Evolutionary conservation across 2,113 vertebrate species (phyloP).

Genomic region (human (Homo sapiens)): DNA sequence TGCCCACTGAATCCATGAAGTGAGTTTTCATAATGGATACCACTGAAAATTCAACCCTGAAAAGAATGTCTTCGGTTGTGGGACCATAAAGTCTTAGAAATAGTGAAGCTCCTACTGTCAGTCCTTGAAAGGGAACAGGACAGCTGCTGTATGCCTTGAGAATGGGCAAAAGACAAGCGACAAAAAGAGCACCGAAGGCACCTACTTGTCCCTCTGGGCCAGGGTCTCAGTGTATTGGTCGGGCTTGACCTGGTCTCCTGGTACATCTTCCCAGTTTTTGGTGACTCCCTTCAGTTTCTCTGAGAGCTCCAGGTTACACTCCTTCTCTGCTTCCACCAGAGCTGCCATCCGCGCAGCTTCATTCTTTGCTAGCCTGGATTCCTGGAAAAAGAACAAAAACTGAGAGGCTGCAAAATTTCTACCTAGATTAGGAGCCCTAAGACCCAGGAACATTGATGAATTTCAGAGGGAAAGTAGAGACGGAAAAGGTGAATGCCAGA

Average conservation of each 20-base stretch:
- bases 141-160: background rate
- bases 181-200: background rate
- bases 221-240: background rate
- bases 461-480: background rate
- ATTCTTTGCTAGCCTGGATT: constrained; percentile 87
- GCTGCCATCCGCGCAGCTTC: constrained; percentile 86
- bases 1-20: background rate
- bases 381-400: constrained; percentile 78
- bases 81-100: background rate
- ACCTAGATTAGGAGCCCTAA: background rate
- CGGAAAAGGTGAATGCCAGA: background rate
- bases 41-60: background rate
- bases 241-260: background rate
- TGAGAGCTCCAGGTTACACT: constrained; percentile 86
- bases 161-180: background rate
- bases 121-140: background rate
- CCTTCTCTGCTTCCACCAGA: constrained; percentile 86
- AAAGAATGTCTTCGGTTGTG: background rate
- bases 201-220: constrained; percentile 87
- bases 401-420: accelerated
- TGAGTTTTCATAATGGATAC: background rate
- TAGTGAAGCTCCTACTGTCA: background rate
- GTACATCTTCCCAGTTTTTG: constrained; percentile 79
- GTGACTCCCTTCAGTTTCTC: constrained; percentile 85
- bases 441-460: background rate